Evolutionary conservation across 2,888 invertebrate species (phyloP).

Genomic region (Camponotus fellah): DNA sequence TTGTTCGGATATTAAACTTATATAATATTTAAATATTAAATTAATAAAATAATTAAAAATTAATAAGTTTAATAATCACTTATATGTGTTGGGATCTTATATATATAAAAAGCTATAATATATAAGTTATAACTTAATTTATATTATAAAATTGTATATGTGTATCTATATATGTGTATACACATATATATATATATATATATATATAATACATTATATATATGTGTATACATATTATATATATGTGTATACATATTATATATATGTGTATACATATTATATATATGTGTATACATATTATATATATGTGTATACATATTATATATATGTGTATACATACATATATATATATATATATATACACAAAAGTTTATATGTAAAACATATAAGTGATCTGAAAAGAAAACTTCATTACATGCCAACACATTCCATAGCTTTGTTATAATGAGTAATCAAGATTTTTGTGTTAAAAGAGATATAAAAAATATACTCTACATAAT

Average conservation of each 20-base stretch:
- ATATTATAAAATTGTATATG: not conserved
- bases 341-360: not conserved
- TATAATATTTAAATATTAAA: constrained; percentile 9
- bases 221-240: not conserved
- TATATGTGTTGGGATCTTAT: not conserved
- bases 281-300: not conserved
- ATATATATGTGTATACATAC: not conserved
- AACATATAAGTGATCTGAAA: not conserved
- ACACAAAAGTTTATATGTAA: not conserved
- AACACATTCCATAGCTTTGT: constrained; percentile 46
- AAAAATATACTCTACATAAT: constrained; percentile 12
- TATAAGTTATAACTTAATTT: not conserved
- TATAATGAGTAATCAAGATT: constrained; percentile 18
- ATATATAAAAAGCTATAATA: constrained; percentile 15
- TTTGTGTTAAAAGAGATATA: not conserved
- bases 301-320: constrained; percentile 9
- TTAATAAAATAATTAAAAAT: not conserved
- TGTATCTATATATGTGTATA: not conserved
- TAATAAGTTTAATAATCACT: not conserved
- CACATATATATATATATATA: not conserved
- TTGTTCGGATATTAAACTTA: not conserved
- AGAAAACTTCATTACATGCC: not conserved
- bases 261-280: not conserved
- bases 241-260: constrained; percentile 1
- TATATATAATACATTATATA: constrained; percentile 15